Conservation (phyloP, 2,888 invertebrate genomes). For the Agriopis marginaria region DNA sequence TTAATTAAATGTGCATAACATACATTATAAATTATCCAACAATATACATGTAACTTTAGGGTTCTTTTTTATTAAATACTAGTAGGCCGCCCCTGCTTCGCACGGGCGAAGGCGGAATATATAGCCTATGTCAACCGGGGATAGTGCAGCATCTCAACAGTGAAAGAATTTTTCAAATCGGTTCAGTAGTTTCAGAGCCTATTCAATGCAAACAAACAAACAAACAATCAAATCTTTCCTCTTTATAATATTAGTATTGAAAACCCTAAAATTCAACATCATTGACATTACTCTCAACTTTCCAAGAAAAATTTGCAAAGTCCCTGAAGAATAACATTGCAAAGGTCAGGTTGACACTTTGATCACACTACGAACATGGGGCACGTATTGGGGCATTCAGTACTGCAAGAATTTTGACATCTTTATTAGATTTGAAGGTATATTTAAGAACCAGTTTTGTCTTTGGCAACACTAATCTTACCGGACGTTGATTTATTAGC, state of each 20-base stretch:
- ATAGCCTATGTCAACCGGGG: too few species aligned
- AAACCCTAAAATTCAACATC: not conserved
- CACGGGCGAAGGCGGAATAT: too few species aligned
- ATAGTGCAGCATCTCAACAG: too few species aligned
- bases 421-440: not conserved
- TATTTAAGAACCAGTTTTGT: not conserved
- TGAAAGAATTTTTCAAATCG: too few species aligned
- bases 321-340: slow-evolving; percentile 1
- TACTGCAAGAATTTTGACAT: not conserved
- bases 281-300: not conserved
- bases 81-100: too few species aligned
- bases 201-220: too few species aligned
- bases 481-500: slow-evolving; percentile 39
- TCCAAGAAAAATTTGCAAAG: not conserved
- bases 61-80: not conserved
- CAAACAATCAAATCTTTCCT: too few species aligned
- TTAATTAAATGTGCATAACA: too few species aligned
- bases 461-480: slow-evolving; percentile 28
- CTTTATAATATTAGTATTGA: too few species aligned
- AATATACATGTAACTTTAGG: too few species aligned
- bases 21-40: too few species aligned
- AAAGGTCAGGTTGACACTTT: slow-evolving; percentile 13
- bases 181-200: too few species aligned
- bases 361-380: not conserved
- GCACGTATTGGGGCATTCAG: not conserved